These are phyloP conservation scores for Andricus grossulariae DNA, from an alignment of 1,140 invertebrate species.

Conservation along the genomic window DNA sequence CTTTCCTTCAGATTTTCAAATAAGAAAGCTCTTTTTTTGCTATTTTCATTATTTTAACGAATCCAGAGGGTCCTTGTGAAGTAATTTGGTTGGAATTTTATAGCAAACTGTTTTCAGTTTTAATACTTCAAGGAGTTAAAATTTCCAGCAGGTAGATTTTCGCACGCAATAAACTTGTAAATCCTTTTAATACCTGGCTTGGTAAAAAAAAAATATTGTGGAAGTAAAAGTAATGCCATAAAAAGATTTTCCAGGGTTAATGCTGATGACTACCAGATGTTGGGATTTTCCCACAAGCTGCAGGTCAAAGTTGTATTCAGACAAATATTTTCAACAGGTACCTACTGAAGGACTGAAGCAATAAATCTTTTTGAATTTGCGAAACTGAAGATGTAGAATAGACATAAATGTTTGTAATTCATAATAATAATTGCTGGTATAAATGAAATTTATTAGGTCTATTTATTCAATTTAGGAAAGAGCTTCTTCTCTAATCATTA, in stretches of 20 bases:
- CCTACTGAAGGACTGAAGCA: not conserved
- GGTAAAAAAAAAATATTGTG: not conserved
- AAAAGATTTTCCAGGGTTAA: constrained; percentile 25
- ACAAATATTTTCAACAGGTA: constrained; percentile 17
- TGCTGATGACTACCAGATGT: constrained; percentile 25
- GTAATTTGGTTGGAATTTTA: too few species aligned
- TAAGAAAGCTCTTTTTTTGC: not conserved
- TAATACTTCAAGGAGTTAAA: too few species aligned
- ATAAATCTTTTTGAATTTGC: constrained; percentile 16
- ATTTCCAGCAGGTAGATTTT: not conserved
- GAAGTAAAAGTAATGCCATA: constrained; percentile 1
- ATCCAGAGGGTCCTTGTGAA: not conserved
- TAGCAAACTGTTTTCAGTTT: too few species aligned
- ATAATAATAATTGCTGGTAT: too few species aligned
- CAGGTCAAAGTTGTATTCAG: not conserved
- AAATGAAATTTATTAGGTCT: too few species aligned
- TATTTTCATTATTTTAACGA: not conserved
- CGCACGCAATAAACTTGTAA: not conserved
- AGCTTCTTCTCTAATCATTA: too few species aligned
- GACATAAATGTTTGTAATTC: too few species aligned
- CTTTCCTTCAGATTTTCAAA: not conserved
- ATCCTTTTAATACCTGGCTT: not conserved
- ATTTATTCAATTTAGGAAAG: too few species aligned
- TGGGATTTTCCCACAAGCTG: constrained; percentile 15
- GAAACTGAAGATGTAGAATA: not conserved